Evolutionary conservation across 2,888 invertebrate species (phyloP), one percentile per base, ranked within the genome.

Genomic region (Synergus laeviventris): DNA sequence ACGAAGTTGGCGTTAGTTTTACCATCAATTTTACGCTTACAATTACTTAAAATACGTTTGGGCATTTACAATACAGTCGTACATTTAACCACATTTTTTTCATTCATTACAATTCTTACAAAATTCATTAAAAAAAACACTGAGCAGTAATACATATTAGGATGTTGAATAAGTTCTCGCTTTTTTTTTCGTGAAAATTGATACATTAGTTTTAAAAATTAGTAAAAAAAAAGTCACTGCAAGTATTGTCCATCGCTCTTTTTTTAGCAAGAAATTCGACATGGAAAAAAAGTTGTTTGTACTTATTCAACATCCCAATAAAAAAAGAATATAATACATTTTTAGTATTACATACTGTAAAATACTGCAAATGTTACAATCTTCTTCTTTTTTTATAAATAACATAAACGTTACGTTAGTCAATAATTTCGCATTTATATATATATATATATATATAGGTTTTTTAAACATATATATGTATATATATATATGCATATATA

Each of bases 311-410:
- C n/a, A n/a, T n/a, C n/a, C n/a, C n/a, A n/a, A n/a, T n/a, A n/a
- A 59, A 21, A 59, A 59, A 59, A 31, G 5, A 31, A 31, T 31
- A 31, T 31, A 5, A 5, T 31, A 31, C 4, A 31, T 31, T 31
- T 31, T 31, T 5, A 31, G 31, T 31, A 31, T 31, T 31, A 5
- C 31, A 31, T 5, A 5, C 2, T 31, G 31, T 31, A 31, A 31
- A 31, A 31, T 31, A 31, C 31, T 31, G 31, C 7, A 31, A 31
- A 31, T 5, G 2, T 31, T 31, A 31, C 36, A 18, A 62, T 11
- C n/a, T 62, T 38, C 39, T 36, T 38, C 18, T 38, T n/a, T 38
- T 31, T 70, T 49, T 70, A 70, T 70, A 70, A 70, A 70, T 49
- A 70, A 18, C 49, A 66, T 31, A 45, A 49, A 1, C n/a, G n/a